Percentiles rank a stretch among this genome's conserved stretches.
Evolutionary conservation across 2,797 vertebrate species (phyloP).

Genomic region (Smutsia temminckii): DNA sequence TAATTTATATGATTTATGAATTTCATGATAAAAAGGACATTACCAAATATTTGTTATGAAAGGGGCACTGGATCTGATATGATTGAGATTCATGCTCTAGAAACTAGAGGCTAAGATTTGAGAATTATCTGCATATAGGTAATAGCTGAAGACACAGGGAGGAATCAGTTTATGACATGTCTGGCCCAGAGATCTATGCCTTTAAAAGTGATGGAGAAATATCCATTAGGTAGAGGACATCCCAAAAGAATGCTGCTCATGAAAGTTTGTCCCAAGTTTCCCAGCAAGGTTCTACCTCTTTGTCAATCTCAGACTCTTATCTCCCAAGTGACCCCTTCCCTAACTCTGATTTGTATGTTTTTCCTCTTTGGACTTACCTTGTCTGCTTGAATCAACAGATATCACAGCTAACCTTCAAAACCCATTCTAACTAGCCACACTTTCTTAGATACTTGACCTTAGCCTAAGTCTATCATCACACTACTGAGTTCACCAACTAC

Average conservation of each 20-base stretch:
- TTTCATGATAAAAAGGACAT: constrained; percentile 22
- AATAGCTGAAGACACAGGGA: neutral
- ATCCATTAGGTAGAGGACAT: neutral
- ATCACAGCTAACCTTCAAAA: neutral
- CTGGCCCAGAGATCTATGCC: neutral
- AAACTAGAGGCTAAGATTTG: neutral
- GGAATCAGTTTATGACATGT: neutral
- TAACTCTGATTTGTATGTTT: neutral
- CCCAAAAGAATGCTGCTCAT: neutral
- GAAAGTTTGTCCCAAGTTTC: neutral
- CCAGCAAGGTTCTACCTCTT: neutral
- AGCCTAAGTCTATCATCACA: too few species aligned
- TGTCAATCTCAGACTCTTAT: neutral
- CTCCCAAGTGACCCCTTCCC: neutral
- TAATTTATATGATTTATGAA: neutral
- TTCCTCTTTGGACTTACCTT: neutral
- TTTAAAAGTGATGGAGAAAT: neutral
- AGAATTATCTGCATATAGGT: neutral
- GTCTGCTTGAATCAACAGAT: neutral
- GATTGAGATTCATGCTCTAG: neutral
- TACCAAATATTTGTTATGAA: neutral
- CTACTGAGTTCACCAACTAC: too few species aligned
- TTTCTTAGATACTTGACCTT: neutral
- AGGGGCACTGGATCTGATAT: neutral
- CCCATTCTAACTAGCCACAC: neutral